Evolutionary conservation across 1,140 invertebrate genomes (phyloP).

Genomic region (Macrobrachium nipponense): DNA sequence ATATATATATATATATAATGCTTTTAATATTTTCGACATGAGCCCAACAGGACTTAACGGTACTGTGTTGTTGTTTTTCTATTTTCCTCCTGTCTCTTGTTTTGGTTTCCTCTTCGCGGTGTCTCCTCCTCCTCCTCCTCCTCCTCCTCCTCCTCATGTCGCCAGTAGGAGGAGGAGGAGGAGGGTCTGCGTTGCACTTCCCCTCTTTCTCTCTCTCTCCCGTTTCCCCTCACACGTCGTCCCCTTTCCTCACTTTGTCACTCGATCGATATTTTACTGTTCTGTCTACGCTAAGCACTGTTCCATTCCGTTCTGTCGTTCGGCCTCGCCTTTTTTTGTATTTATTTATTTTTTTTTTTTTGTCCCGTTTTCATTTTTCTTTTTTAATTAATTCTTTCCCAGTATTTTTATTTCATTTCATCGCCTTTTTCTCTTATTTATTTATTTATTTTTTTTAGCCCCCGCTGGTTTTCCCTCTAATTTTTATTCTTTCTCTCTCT

Average conservation of each 20-base stretch:
- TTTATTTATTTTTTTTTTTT: background rate
- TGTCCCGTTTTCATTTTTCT: background rate
- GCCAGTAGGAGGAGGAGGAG: no score
- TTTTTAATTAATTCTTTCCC: background rate
- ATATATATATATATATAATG: no score
- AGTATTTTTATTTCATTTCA: background rate
- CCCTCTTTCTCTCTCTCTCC: constrained; percentile 3
- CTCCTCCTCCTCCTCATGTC: no score
- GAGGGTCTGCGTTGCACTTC: background rate
- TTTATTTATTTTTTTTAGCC: background rate
- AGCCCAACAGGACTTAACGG: no score
- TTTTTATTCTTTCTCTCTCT: background rate
- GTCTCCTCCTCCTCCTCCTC: no score
- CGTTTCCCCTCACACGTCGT: background rate
- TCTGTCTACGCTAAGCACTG: background rate
- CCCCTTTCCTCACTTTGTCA: background rate
- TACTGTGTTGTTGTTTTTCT: no score
- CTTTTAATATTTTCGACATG: no score
- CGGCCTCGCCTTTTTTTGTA: background rate
- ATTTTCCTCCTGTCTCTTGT: no score
- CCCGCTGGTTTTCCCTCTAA: background rate
- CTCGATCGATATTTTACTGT: background rate
- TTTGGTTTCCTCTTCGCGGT: no score
- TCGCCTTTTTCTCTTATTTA: background rate
- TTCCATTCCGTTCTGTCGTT: background rate